A percentile compares a stretch with the other conserved stretches of the same genome.
Conservation (phyloP, 2,113 vertebrate genomes). For the Pangasianodon hypophthalmus region DNA sequence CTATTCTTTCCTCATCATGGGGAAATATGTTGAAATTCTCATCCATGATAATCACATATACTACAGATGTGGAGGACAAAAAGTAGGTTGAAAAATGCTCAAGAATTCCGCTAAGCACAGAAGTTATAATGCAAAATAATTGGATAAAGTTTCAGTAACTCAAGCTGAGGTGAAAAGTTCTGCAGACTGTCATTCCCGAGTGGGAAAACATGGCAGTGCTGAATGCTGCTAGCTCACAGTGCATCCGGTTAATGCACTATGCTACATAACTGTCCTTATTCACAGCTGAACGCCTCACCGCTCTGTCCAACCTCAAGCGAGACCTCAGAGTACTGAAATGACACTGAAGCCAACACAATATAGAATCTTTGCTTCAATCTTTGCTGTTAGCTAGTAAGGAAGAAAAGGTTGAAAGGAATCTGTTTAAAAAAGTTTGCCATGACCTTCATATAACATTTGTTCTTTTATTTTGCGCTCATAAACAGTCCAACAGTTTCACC, state of each 20-base stretch:
- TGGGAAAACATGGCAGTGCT: background rate
- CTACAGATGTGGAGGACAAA: background rate
- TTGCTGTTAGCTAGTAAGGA: background rate
- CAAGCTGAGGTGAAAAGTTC: conserved; percentile 5
- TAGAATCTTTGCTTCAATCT: background rate
- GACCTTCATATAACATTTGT: background rate
- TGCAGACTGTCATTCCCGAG: background rate
- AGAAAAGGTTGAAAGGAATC: background rate
- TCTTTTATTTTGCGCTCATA: background rate
- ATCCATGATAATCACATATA: background rate
- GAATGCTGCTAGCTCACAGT: background rate
- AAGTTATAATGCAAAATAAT: background rate
- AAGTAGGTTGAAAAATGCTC: background rate
- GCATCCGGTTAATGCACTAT: background rate
- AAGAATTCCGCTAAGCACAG: background rate
- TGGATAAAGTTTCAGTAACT: background rate
- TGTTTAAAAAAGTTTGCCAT: background rate
- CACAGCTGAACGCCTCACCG: background rate
- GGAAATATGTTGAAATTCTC: too few species aligned
- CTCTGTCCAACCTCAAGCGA: background rate
- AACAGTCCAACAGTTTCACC: background rate
- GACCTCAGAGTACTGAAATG: background rate
- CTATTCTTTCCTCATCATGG: background rate
- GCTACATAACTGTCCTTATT: background rate
- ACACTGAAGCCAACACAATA: background rate